phyloP scores from a whole-genome alignment of 2,113 vertebrate species.

The Nothobranchius kuhntae region DNA sequence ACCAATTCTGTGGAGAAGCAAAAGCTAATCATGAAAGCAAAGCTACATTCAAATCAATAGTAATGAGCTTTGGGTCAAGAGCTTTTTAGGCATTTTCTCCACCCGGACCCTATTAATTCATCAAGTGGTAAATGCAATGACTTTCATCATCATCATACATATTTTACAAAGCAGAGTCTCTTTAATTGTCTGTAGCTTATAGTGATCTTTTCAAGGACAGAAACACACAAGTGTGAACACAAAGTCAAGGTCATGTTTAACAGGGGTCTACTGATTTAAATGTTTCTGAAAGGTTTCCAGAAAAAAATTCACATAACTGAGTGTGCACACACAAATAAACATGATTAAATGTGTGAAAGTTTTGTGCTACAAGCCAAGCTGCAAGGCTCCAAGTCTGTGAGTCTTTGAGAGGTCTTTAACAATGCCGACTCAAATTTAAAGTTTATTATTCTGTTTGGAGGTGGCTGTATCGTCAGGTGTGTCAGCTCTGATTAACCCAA shows the following conservation, averaged over 20 bases:
- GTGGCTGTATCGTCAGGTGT: constrained; percentile 15
- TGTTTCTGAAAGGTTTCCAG: background rate
- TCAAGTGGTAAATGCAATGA: background rate
- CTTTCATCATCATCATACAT: background rate
- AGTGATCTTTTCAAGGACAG: background rate
- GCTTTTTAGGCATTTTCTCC: too few relatives aligned
- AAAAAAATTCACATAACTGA: background rate
- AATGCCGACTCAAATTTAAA: constrained; percentile 9
- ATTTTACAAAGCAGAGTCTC: background rate
- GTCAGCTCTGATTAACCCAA: constrained; percentile 37
- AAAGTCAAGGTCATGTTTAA: background rate
- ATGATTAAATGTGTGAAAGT: constrained; percentile 27
- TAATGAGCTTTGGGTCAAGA: too few relatives aligned
- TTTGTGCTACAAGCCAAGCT: background rate
- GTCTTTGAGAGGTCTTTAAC: constrained; percentile 24
- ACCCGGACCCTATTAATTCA: background rate
- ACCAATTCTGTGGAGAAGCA: too few relatives aligned
- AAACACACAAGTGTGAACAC: background rate
- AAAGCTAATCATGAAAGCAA: too few relatives aligned
- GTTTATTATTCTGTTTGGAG: constrained; percentile 38
- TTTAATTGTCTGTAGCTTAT: background rate
- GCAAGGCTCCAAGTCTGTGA: constrained; percentile 19
- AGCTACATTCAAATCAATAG: too few relatives aligned
- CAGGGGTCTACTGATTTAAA: background rate
- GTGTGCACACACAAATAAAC: constrained; percentile 6